Evolutionary conservation across 2,113 vertebrate species (phyloP).

Genomic region (Perognathus longimembris): DNA sequence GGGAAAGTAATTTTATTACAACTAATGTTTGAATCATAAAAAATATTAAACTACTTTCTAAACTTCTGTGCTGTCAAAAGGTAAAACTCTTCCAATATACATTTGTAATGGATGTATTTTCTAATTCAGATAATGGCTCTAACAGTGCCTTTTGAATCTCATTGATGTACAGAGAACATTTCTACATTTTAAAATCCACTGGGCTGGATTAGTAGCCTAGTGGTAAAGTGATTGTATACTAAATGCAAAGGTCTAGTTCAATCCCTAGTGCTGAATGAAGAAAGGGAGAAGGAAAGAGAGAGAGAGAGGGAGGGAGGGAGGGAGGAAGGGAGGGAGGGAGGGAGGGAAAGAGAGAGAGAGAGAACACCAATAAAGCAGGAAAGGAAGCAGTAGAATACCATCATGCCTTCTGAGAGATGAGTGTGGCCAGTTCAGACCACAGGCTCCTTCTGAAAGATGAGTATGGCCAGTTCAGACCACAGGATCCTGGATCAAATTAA

Average conservation of each 20-base stretch:
- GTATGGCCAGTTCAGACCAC: neutral
- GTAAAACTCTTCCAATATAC: no score
- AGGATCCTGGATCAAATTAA: neutral
- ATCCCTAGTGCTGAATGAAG: neutral
- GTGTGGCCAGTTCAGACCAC: neutral
- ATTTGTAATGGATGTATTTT: no score
- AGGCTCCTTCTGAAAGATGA: neutral
- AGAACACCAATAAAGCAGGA: neutral
- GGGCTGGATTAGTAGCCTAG: no score
- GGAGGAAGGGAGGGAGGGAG: no score
- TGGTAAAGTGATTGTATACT: neutral
- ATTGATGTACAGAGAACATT: neutral
- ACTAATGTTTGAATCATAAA: no score
- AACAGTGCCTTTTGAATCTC: neutral
- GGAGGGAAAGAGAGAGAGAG: no score
- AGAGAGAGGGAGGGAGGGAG: no score
- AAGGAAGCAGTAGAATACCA: neutral
- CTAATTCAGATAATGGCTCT: neutral
- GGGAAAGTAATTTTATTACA: no score
- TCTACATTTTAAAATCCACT: neutral
- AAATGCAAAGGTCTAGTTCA: no score
- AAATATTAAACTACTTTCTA: no score
- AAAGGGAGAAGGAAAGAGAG: no score
- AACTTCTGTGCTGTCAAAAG: no score
- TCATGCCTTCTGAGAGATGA: neutral